Percentiles rank a stretch among this genome's conserved stretches.
phyloP scores from a whole-genome alignment of 2,797 vertebrate species.

The Myotis daubentonii region DNA sequence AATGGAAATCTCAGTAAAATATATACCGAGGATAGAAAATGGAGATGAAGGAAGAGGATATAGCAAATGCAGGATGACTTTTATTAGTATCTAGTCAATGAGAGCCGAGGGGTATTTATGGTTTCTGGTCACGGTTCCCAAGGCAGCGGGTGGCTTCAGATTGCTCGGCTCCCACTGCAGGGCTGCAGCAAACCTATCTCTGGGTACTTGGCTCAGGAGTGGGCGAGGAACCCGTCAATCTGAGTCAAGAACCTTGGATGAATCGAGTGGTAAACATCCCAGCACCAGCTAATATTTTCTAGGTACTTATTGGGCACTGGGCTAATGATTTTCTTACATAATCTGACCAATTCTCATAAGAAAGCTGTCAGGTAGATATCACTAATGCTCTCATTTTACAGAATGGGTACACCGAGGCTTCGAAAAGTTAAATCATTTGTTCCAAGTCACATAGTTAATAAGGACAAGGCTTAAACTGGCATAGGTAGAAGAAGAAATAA shows the following conservation, averaged over 20 bases:
- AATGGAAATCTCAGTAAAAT: slow-evolving; percentile 53
- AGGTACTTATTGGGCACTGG: not conserved
- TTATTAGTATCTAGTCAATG: slow-evolving; percentile 32
- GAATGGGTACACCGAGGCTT: not conserved
- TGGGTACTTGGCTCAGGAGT: not conserved
- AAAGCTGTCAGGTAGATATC: not conserved
- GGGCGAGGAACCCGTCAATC: not conserved
- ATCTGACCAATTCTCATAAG: not conserved
- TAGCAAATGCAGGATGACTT: not conserved
- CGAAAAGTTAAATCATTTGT: slow-evolving; percentile 8
- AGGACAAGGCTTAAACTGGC: not conserved
- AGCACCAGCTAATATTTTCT: not conserved
- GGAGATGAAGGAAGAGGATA: not conserved
- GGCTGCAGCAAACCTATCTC: not conserved
- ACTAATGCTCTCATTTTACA: not conserved
- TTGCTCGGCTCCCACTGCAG: not conserved
- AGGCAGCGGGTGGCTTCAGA: not conserved
- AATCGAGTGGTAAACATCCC: not conserved
- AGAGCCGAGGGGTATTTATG: not conserved
- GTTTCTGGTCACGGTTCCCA: not conserved
- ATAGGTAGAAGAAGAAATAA: not conserved
- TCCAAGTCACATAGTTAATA: not conserved
- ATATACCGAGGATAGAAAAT: not conserved
- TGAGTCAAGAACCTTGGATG: not conserved
- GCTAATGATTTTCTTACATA: not conserved